These are phyloP conservation scores for Psittacula echo DNA, from an alignment of 2,797 vertebrate genomes.

Conservation along the genomic window DNA sequence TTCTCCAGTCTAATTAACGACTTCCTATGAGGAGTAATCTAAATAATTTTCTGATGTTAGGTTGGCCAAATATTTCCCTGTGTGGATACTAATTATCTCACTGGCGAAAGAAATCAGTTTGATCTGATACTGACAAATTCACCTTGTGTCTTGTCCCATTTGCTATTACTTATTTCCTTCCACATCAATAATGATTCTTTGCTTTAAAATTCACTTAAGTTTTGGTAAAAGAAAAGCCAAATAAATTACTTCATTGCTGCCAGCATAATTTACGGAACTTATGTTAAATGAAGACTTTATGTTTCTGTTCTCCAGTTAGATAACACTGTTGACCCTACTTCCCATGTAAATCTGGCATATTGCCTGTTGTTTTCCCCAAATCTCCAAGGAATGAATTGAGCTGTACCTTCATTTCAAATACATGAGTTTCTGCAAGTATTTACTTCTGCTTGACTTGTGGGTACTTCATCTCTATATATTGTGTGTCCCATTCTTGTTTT, in stretches of 20 bases:
- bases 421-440: not conserved
- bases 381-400: not conserved
- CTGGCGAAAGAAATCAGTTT: not conserved
- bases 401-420: not conserved
- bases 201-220: not conserved
- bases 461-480: not conserved
- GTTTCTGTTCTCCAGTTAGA: not conserved
- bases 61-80: not conserved
- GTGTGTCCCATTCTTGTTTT: not conserved
- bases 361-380: not conserved
- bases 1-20: conserved; percentile 2
- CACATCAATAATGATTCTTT: not conserved
- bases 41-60: conserved; percentile 5
- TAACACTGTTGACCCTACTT: not conserved
- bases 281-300: not conserved
- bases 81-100: not conserved
- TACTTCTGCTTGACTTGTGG: not conserved
- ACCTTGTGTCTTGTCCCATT: not conserved
- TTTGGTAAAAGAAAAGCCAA: not conserved
- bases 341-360: not conserved
- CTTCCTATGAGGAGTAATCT: not conserved
- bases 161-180: not conserved
- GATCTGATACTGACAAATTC: not conserved
- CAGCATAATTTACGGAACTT: not conserved
- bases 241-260: not conserved